Base-by-base conservation (phyloP, 2,888 invertebrate genomes). In the Fissipunctia ypsillon region DNA sequence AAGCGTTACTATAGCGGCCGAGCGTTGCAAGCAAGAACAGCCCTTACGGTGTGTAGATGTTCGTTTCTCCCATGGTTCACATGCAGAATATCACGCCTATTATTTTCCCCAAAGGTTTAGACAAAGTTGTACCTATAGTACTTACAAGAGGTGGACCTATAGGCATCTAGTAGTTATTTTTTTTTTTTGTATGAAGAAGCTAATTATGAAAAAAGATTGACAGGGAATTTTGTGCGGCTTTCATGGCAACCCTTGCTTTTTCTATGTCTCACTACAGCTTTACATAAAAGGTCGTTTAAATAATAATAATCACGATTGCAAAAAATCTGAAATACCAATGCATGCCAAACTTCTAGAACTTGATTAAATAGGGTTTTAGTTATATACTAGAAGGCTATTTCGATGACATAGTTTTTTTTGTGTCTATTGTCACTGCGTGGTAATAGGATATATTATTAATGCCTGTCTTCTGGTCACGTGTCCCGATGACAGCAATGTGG, bases 301-400 rank as follows among this genome's bases (percentile, higher is more conserved):
- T 35, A 35, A 35, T 35, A 6, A 5, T 12, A 56, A 5, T 14
- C 25, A n/a, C 5, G 6, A 7, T 41, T 0, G 16, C 31, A 65
- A 78, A 69, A 73, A 80, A 48, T 7, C 19, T 28, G 6, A 19
- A 75, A 61, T 45, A 45, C 9, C 14, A 61, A 69, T 38, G 28
- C 16, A 31, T 9, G 9, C 19, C 5, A 50, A 69, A 50, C 25
- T n/a, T 28, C 28, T 38, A 48, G n/a, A 69, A 63, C 65, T 61
- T 64, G 35, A 43, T 54, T 54, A 56, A 7, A 72, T 50, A 48
- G 0, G 45, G 3, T 25, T 41, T 35, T 43, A 67, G 28, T 52
- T 68, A n/a, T 14, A 14, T 4, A 57, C 12, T 14, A 7, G 31
- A 52, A 57, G 19, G 16, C 14, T 57, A 69, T 63, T 54, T 19